These are phyloP conservation scores for Ectemnius lituratus DNA, from an alignment of 2,888 invertebrate genomes.

Conservation along the genomic window DNA sequence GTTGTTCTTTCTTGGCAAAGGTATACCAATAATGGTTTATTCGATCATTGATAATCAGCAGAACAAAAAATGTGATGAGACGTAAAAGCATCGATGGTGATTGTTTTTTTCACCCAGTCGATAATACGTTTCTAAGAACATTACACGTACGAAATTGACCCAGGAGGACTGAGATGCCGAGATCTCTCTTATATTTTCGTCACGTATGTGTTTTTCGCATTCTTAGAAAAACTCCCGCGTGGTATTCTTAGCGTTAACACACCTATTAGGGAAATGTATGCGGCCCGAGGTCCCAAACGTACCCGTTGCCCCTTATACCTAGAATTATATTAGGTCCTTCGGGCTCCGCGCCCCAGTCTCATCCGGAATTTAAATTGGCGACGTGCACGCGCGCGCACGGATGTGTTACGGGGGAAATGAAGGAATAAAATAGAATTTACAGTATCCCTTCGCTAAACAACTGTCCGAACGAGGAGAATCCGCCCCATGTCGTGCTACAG, in stretches of 20 bases:
- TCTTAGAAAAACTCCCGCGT: slow-evolving; percentile 46
- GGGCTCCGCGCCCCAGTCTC: slow-evolving; percentile 57
- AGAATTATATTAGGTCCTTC: slow-evolving; percentile 69
- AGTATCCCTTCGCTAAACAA: slow-evolving; percentile 6
- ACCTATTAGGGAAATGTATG: slow-evolving; percentile 69
- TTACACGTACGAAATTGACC: no score
- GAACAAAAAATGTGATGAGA: no score
- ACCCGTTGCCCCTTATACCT: slow-evolving; percentile 59
- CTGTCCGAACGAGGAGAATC: background rate
- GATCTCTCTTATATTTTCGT: slow-evolving; percentile 34
- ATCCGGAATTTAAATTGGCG: slow-evolving; percentile 68
- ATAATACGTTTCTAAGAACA: no score
- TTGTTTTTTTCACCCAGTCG: no score
- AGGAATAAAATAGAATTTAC: slow-evolving; percentile 61
- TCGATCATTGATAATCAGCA: background rate
- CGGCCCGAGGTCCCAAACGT: slow-evolving; percentile 60
- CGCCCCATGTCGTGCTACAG: background rate
- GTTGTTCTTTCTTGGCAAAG: no score
- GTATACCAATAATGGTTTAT: slow-evolving; percentile 15
- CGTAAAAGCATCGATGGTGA: no score
- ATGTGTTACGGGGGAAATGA: slow-evolving; percentile 65
- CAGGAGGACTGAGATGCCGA: slow-evolving; percentile 1
- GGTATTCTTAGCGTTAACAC: slow-evolving; percentile 65
- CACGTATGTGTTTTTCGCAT: slow-evolving; percentile 30
- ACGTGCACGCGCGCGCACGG: slow-evolving; percentile 28